These are phyloP conservation scores for Sciurus carolinensis DNA, from an alignment of 2,797 vertebrate species.

Conservation along the genomic window DNA sequence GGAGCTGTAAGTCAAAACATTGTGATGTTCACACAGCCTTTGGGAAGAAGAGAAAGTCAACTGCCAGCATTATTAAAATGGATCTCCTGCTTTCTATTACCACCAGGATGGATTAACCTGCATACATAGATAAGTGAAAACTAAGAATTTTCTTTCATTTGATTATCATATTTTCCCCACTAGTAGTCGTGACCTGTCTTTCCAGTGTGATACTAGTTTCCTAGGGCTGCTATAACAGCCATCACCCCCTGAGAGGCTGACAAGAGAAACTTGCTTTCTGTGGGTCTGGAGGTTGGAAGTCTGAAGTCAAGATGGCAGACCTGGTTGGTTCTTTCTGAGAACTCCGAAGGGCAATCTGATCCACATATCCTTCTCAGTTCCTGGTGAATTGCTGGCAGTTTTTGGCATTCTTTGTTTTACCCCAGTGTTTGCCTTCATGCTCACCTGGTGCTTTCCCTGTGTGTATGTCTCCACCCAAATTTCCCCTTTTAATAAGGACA, in stretches of 20 bases:
- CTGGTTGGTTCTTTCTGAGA: not conserved
- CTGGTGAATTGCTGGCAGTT: not conserved
- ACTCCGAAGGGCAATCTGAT: not conserved
- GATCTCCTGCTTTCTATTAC: slow-evolving; percentile 53
- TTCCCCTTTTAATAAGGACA: not conserved
- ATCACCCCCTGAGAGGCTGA: not conserved
- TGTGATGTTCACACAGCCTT: slow-evolving; percentile 64
- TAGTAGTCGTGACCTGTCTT: not conserved
- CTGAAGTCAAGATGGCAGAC: not conserved
- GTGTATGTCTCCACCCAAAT: not conserved
- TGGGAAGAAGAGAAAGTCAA: slow-evolving; percentile 57
- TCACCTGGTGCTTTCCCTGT: not conserved
- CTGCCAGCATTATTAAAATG: slow-evolving; percentile 63
- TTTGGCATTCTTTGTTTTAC: not conserved
- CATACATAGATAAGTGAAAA: not conserved
- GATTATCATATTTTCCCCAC: not conserved
- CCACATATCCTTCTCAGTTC: not conserved
- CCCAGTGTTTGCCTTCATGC: not conserved
- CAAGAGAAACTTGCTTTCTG: not conserved
- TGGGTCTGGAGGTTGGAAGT: not conserved
- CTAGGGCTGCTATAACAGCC: not conserved
- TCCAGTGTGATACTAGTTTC: not conserved
- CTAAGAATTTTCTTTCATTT: not conserved
- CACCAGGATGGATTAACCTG: not conserved
- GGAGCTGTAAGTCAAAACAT: slow-evolving; percentile 79